Base-by-base conservation (phyloP, 2,797 vertebrate genomes). In the Harpagifer antarcticus region DNA sequence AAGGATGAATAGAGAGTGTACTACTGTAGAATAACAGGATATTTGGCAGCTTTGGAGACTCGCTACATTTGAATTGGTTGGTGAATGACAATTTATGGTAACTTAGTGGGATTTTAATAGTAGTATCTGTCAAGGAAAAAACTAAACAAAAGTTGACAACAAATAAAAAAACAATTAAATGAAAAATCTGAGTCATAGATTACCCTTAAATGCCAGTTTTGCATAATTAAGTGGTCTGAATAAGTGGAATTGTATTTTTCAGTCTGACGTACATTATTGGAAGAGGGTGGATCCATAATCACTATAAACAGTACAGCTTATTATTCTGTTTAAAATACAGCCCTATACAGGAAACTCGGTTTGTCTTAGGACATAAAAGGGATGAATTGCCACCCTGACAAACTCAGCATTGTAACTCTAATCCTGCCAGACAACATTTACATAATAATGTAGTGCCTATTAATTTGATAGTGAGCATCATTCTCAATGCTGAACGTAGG, bases 21-120 rank as follows among this genome's bases (percentile, higher is more conserved):
- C 74, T 37, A 50, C 71, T 78, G 63, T 77, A 57, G 72, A 59
- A 69, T 58, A 69, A 60, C 63, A 70, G 42, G 63, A 81, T 63
- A 83, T 83, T 71, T 88, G 81, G 65, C 77, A 82, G 81, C 57
- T 85, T 77, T 85, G 44, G 54, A 80, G 85, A 78, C 61, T 70
- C 59, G 70, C 43, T 37, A 31, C 8, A 69, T 83, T 82, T 79
- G 87, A 88, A 87, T 86, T 90, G 81, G 77, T 65, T 54, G n/a
- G 27, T 74, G 57, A n/a, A 12, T 54, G 82, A 81, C 58, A 67
- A 81, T 72, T 74, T 87, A 70, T 75, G 70, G 76, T 71, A 78
- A 54, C 23, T 50, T 65, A 86, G 64, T 72, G 33, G 71, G 57
- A 44, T 72, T 85, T 50, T 78, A 42, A 52, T 70, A 27, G 56